Evolutionary conservation across 1,140 invertebrate genomes (phyloP).

Genomic region (Callitettix versicolor): DNA sequence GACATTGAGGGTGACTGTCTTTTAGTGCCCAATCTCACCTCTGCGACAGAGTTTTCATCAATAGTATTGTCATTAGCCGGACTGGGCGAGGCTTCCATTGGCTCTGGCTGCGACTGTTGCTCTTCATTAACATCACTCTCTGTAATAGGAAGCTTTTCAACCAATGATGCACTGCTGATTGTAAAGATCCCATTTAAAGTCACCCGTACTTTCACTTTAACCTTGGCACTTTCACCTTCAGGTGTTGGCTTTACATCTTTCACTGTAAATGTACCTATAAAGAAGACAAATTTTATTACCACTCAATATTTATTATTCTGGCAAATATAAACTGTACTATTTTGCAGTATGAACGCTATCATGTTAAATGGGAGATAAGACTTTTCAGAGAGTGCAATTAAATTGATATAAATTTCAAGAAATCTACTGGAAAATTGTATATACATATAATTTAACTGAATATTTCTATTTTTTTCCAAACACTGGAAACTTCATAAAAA

Average conservation of each 20-base stretch:
- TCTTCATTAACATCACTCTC: slow-evolving; percentile 42
- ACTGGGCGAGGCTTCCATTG: slow-evolving; percentile 13
- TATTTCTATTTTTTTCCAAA: too few relatives aligned
- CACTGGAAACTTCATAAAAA: too few relatives aligned
- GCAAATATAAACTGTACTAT: neutral
- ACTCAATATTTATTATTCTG: neutral
- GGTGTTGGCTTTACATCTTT: slow-evolving; percentile 72
- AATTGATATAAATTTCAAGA: too few relatives aligned
- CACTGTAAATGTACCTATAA: slow-evolving; percentile 66
- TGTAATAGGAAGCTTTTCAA: slow-evolving; percentile 61
- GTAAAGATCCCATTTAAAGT: slow-evolving; percentile 88
- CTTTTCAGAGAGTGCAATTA: too few relatives aligned
- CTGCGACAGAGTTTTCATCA: slow-evolving; percentile 1
- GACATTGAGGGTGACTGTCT: too few relatives aligned
- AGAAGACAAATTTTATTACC: slow-evolving; percentile 13
- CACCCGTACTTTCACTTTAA: slow-evolving; percentile 90
- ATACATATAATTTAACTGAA: too few relatives aligned
- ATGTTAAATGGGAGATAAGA: too few relatives aligned
- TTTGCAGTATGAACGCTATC: too few relatives aligned
- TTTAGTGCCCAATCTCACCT: neutral
- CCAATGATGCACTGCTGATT: slow-evolving; percentile 70
- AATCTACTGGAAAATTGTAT: too few relatives aligned
- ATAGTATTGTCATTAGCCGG: neutral
- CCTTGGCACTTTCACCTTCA: slow-evolving; percentile 83
- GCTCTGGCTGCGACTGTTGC: slow-evolving; percentile 14